Conservation (phyloP, 2,113 vertebrate genomes). For the Suricata suricatta region DNA sequence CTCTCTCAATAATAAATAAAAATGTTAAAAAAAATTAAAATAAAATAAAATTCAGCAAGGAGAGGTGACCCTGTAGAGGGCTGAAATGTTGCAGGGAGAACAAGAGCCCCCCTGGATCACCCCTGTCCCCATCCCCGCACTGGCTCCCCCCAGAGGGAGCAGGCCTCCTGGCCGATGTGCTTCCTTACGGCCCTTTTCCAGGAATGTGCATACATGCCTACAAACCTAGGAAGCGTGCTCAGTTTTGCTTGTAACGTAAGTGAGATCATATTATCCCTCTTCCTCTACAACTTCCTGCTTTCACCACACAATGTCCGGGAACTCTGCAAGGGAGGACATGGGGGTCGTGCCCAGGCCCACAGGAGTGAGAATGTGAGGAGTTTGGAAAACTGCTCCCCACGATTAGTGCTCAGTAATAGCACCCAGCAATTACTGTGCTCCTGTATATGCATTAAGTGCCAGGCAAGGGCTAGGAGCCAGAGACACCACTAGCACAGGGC, state of each 20-base stretch:
- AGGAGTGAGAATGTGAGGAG: rapidly evolving
- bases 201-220: rapidly evolving
- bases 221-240: not conserved
- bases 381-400: rapidly evolving
- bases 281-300: not conserved
- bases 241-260: not conserved
- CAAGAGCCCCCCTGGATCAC: not conserved
- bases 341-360: not conserved
- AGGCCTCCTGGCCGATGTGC: not conserved
- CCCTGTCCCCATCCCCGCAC: rapidly evolving
- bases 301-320: not conserved
- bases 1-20: too few relatives aligned
- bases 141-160: not conserved
- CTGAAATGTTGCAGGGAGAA: not conserved
- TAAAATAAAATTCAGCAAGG: not conserved
- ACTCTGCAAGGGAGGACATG: not conserved
- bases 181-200: not conserved
- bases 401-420: not conserved
- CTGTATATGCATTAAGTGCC: rapidly evolving
- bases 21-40: too few relatives aligned
- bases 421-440: too few relatives aligned
- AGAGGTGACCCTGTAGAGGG: not conserved
- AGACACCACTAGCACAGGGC: not conserved
- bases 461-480: not conserved
- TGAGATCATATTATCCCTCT: not conserved